Conservation (phyloP, 2,888 invertebrate species). For the Luffia ferchaultella region DNA sequence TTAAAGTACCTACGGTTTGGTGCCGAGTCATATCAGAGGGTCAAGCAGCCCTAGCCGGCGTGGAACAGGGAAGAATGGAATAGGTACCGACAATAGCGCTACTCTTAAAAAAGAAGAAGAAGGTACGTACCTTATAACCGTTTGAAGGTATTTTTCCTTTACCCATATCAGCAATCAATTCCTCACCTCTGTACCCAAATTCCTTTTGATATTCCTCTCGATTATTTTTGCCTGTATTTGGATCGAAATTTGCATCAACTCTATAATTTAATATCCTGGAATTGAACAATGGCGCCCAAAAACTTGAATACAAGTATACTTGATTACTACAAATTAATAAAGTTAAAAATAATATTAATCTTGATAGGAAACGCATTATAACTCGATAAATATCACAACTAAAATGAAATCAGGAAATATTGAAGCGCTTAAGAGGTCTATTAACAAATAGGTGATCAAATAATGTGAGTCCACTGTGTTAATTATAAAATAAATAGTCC, state of each 20-base stretch:
- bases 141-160: conserved; percentile 29
- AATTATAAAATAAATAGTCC: too few relatives aligned
- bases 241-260: conserved; percentile 36
- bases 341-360: neutral
- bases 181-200: conserved; percentile 37
- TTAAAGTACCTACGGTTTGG: too few relatives aligned
- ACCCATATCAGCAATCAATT: conserved; percentile 37
- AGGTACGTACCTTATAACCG: conserved; percentile 27
- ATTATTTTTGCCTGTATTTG: conserved; percentile 25
- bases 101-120: too few relatives aligned
- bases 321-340: conserved; percentile 16
- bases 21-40: too few relatives aligned
- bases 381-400: conserved; percentile 15
- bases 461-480: too few relatives aligned
- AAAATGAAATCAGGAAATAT: conserved; percentile 3
- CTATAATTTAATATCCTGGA: conserved; percentile 38
- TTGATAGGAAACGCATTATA: conserved; percentile 1
- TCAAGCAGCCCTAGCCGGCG: too few relatives aligned
- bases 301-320: conserved; percentile 36
- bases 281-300: conserved; percentile 47
- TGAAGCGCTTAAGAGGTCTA: conserved; percentile 1
- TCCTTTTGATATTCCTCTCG: conserved; percentile 25
- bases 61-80: too few relatives aligned
- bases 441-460: conserved; percentile 5
- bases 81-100: too few relatives aligned